Base-by-base conservation (phyloP, 2,113 vertebrate genomes). In the Condylura cristata region DNA sequence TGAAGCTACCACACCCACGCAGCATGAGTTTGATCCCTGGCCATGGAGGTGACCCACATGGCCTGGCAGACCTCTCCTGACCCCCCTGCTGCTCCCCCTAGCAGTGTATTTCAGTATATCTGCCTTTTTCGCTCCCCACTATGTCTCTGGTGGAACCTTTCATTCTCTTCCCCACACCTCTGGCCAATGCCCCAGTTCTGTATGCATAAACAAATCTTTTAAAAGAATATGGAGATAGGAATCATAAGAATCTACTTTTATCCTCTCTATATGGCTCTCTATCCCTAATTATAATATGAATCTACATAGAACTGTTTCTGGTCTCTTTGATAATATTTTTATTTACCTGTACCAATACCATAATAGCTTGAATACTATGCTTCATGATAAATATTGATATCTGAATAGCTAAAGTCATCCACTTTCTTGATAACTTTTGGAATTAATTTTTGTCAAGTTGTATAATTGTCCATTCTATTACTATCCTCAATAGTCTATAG, bases 391-490 rank as follows among this genome's bases (percentile, higher is more conserved):
- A 90, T 72, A 78, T 18, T 78, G 24, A 80, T 39, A 74, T 2
- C 0, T 32, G 4, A 88, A 74, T 8, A 1, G 0, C 32, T 48
- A 78, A 86, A 56, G 20, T 28, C n/a, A 79, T 51, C 18, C 6
- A 56, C 87, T 78, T 58, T 8, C 41, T 94, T 71, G 32, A 66
- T 76, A 41, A 61, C 2, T 66, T 32, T 90, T 83, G 32, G 79
- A 74, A 37, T 86, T 89, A 79, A 30, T 78, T 72, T 93, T 85
- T 75, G 75, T 51, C 75, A 56, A 71, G 66, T 37, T 87, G 6
- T 56, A 74, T 3, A 34, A 34, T 18, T 68, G 48, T 60, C 3
- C 4, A 63, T 70, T 94, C 86, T 17, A 70, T 58, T 76, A 60
- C 1, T 63, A 83, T 0, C 1, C 11, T 9, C 22, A 91, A 44